These are phyloP conservation scores for Hormiphora californensis DNA, from an alignment of 37 sponge, comb jelly and placozoan species.

Conservation along the genomic window DNA sequence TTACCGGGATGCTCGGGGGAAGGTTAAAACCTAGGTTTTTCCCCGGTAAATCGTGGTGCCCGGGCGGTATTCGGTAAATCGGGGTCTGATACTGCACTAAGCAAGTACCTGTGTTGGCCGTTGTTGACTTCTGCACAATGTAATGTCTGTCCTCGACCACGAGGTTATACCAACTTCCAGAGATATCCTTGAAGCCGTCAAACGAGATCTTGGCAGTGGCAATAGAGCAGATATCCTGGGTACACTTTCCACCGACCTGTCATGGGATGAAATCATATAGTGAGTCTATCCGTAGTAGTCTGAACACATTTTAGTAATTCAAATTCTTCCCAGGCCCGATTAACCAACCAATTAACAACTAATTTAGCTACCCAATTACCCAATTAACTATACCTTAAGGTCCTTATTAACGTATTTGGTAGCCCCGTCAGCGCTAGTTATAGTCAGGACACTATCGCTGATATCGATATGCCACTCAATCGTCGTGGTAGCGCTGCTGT, in stretches of 20 bases:
- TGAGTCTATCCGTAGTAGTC: no score
- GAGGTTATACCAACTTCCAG: neutral
- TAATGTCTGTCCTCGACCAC: slow-evolving; percentile 4
- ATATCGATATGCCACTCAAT: neutral
- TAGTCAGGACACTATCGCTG: neutral
- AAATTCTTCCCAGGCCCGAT: no score
- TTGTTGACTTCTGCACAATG: neutral
- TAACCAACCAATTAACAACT: no score
- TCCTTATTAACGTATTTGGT: neutral
- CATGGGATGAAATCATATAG: no score
- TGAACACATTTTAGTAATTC: no score
- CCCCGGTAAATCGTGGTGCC: no score
- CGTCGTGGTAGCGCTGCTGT: neutral
- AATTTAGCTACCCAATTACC: no score
- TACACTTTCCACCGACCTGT: slow-evolving; percentile 11
- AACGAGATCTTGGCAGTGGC: neutral
- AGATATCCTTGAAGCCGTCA: neutral
- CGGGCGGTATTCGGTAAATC: no score
- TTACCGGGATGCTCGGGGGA: no score
- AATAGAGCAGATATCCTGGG: neutral
- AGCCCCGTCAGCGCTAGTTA: neutral
- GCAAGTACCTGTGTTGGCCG: neutral
- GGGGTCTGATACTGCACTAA: no score
- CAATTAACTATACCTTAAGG: no score
- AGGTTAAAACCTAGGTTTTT: no score